Evolutionary conservation across 1,140 invertebrate genomes (phyloP).

Genomic region (Hypothenemus hampei): DNA sequence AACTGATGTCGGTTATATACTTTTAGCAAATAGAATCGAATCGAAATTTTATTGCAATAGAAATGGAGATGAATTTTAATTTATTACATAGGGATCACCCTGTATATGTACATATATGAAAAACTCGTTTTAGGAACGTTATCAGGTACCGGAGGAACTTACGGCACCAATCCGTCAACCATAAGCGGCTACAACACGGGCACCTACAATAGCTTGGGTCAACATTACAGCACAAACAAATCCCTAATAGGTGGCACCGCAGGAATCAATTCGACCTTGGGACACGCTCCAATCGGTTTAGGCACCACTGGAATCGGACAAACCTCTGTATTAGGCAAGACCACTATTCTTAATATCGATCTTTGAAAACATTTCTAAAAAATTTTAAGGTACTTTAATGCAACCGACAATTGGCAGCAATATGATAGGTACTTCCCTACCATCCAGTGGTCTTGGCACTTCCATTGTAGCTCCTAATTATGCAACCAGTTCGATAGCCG

Average conservation of each 20-base stretch:
- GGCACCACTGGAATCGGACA: constrained; percentile 30
- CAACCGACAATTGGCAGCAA: constrained; percentile 17
- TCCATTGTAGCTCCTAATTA: constrained; percentile 50
- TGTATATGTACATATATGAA: not conserved
- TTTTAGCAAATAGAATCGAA: too few species aligned
- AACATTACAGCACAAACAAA: constrained; percentile 54
- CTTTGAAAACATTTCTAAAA: not conserved
- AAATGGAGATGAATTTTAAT: too few species aligned
- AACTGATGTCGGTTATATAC: too few species aligned
- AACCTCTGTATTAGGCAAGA: constrained; percentile 26
- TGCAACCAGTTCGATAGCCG: constrained; percentile 49
- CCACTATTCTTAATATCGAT: constrained; percentile 4
- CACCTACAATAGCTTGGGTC: constrained; percentile 49
- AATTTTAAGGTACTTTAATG: constrained; percentile 17
- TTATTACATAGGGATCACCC: too few species aligned
- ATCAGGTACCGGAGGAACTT: constrained; percentile 37
- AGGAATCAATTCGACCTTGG: constrained; percentile 33
- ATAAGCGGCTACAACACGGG: constrained; percentile 31
- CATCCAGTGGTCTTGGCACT: constrained; percentile 44
- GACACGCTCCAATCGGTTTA: constrained; percentile 29
- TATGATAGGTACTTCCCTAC: constrained; percentile 40
- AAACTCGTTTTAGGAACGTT: constrained; percentile 14
- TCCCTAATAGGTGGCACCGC: constrained; percentile 46
- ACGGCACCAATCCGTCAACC: constrained; percentile 27
- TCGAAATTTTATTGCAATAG: too few species aligned